These are phyloP conservation scores for Pseudolycoriella hygida DNA, from an alignment of 2,888 invertebrate genomes.

Conservation along the genomic window DNA sequence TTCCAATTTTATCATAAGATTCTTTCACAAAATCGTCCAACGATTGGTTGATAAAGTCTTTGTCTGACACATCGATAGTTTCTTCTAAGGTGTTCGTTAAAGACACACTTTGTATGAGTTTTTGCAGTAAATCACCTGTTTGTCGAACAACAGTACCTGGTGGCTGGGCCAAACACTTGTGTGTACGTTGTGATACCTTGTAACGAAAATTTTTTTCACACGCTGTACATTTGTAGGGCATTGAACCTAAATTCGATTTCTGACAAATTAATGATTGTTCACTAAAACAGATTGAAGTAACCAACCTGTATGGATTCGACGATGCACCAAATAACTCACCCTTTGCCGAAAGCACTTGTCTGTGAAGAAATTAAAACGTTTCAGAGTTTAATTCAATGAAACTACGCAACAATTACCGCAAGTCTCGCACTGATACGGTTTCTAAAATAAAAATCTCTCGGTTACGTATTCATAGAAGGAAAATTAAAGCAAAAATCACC, in stretches of 20 bases:
- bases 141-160: slow-evolving; percentile 37
- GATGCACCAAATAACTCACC: slow-evolving; percentile 70
- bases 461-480: slow-evolving; percentile 29
- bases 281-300: neutral
- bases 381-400: neutral
- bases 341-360: slow-evolving; percentile 75
- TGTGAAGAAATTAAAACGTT: slow-evolving; percentile 18
- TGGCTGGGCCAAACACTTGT: slow-evolving; percentile 26
- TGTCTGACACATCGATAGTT: slow-evolving; percentile 12
- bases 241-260: slow-evolving; percentile 41
- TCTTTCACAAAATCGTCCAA: slow-evolving; percentile 28
- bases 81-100: slow-evolving; percentile 19
- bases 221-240: slow-evolving; percentile 69
- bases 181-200: slow-evolving; percentile 65
- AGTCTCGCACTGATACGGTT: slow-evolving; percentile 72
- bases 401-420: slow-evolving; percentile 41
- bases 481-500: too few relatives aligned
- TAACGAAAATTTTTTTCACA: slow-evolving; percentile 70
- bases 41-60: slow-evolving; percentile 20
- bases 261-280: neutral
- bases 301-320: slow-evolving; percentile 43
- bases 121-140: slow-evolving; percentile 32
- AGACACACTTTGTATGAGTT: slow-evolving; percentile 21
- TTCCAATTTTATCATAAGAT: slow-evolving; percentile 26
- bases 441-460: slow-evolving; percentile 37